These are phyloP conservation scores for Conus ventricosus DNA, from an alignment of 1,140 invertebrate species.

Conservation along the genomic window DNA sequence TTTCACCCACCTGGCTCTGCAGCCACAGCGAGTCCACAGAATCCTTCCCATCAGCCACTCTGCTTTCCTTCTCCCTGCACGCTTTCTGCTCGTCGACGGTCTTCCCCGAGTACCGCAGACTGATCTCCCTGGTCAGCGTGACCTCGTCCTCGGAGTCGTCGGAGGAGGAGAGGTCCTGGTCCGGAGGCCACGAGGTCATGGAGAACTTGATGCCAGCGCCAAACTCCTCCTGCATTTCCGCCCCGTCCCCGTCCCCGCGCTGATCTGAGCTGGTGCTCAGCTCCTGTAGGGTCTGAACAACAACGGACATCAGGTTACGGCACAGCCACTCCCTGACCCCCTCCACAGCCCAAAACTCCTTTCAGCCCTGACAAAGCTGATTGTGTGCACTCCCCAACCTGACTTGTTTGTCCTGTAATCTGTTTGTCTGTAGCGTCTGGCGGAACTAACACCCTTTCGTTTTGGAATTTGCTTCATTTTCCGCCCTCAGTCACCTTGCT, in stretches of 20 bases:
- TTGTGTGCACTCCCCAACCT: too few species aligned
- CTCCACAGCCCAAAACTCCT: too few species aligned
- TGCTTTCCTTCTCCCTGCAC: conserved; percentile 8
- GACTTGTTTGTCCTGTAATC: too few species aligned
- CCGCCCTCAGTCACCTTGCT: too few species aligned
- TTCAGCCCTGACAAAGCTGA: too few species aligned
- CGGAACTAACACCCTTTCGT: too few species aligned
- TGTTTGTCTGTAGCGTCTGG: too few species aligned
- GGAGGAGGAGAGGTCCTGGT: conserved; percentile 51
- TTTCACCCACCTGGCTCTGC: conserved; percentile 50
- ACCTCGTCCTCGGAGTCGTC: conserved; percentile 64
- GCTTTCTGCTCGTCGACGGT: conserved; percentile 7
- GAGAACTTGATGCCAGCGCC: conserved; percentile 68
- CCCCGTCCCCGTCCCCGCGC: conserved; percentile 53
- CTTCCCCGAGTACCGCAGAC: conserved; percentile 4
- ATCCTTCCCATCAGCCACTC: conserved; percentile 32
- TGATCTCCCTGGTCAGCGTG: conserved; percentile 40
- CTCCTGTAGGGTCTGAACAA: conserved; percentile 14
- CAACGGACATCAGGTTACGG: not conserved
- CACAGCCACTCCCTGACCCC: too few species aligned
- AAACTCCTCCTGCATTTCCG: conserved; percentile 63
- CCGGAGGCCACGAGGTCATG: conserved; percentile 6
- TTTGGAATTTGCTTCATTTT: too few species aligned
- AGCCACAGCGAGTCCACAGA: conserved; percentile 55
- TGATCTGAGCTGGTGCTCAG: conserved; percentile 6